Conservation (phyloP, 2,888 invertebrate genomes). For the Pediacus dermestoides region DNA sequence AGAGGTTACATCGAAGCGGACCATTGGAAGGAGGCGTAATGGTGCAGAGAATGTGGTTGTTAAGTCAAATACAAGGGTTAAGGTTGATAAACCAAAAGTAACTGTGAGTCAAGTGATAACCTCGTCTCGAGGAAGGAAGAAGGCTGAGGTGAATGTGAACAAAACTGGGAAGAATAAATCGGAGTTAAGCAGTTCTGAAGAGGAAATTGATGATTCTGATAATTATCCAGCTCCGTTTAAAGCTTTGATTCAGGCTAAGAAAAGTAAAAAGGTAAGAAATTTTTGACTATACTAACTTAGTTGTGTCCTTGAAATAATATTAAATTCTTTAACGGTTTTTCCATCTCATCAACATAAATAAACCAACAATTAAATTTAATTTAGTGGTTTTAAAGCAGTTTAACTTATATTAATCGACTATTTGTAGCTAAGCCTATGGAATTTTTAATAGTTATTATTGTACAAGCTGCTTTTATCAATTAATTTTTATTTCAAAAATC, state of each 20-base stretch:
- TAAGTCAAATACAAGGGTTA: conserved; percentile 7
- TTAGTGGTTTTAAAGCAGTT: too few species aligned
- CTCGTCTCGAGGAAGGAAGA: conserved; percentile 31
- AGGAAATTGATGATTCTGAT: conserved; percentile 58
- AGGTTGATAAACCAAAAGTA: conserved; percentile 20
- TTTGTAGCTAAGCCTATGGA: too few species aligned
- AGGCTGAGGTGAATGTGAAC: conserved; percentile 31
- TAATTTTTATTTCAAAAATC: too few species aligned
- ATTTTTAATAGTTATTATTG: too few species aligned
- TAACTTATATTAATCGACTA: neutral
- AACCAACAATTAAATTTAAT: too few species aligned
- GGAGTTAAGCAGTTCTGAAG: conserved; percentile 44
- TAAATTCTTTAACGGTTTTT: too few species aligned
- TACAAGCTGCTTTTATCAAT: too few species aligned
- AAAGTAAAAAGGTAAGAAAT: conserved; percentile 39
- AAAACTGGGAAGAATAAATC: conserved; percentile 23
- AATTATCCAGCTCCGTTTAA: conserved; percentile 66
- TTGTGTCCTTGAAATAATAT: neutral
- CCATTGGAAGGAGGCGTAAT: conserved; percentile 32
- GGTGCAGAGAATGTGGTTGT: neutral
- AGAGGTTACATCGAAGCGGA: conserved; percentile 43
- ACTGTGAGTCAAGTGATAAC: conserved; percentile 19
- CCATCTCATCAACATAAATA: too few species aligned
- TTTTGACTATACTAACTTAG: conserved; percentile 6
- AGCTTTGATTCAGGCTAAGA: conserved; percentile 60